Percentiles rank a stretch among this genome's conserved stretches.
Conservation (phyloP, 2,888 invertebrate species). For the Cheilosia vernalis region DNA sequence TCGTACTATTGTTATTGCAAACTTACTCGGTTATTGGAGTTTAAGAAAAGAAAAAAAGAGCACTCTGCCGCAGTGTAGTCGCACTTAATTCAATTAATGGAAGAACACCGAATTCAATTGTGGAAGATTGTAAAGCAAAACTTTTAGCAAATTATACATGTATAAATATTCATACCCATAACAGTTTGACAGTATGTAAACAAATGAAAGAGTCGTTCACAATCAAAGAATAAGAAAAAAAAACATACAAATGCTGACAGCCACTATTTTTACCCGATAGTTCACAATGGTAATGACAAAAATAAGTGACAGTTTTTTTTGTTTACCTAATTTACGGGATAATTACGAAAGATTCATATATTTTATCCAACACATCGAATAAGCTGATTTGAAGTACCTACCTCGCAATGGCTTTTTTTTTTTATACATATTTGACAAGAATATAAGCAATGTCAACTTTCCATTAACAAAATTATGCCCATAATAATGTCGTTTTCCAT, state of each 20-base stretch:
- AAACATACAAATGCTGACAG: neutral
- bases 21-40: neutral
- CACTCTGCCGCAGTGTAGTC: neutral
- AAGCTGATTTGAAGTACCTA: no score
- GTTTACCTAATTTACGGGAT: no score
- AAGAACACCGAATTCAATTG: conserved; percentile 26
- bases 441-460: no score
- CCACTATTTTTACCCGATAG: neutral
- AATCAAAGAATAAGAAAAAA: neutral
- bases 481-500: no score
- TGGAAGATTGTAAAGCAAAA: neutral
- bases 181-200: conserved; percentile 42
- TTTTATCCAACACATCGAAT: no score
- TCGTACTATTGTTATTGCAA: neutral
- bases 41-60: neutral
- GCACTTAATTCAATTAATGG: conserved; percentile 61
- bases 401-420: no score
- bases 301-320: neutral
- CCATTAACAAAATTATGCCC: no score
- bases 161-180: neutral
- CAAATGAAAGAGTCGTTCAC: conserved; percentile 18
- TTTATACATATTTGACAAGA: no score
- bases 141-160: neutral
- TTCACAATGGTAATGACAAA: neutral
- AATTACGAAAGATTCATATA: no score